Conservation (phyloP, 2,113 vertebrate species). For the Megaceryle torquata region DNA sequence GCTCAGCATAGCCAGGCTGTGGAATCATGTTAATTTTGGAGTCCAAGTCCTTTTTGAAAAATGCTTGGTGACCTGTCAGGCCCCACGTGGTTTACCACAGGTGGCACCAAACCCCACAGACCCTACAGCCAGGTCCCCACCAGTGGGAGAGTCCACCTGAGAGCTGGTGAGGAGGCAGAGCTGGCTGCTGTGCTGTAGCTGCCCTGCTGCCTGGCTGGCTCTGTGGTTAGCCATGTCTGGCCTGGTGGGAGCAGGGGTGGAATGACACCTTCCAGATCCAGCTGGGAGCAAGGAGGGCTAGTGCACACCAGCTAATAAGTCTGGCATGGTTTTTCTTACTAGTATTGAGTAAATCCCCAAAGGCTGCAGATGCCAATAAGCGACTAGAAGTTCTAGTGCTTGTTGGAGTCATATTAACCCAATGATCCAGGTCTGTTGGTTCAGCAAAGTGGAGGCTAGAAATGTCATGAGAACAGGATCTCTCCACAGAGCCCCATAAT, state of each 20-base stretch:
- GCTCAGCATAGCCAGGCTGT: not conserved
- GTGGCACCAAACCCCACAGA: not conserved
- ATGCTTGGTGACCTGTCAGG: not conserved
- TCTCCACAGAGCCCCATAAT: not conserved
- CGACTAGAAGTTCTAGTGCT: not conserved
- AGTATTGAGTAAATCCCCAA: not conserved
- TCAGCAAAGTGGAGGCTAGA: conserved; percentile 1
- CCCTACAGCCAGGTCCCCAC: not conserved
- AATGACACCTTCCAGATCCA: not conserved
- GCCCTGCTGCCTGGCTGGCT: not conserved
- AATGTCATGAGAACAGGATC: not conserved
- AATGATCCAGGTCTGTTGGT: not conserved
- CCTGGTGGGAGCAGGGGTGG: not conserved
- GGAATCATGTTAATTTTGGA: not conserved
- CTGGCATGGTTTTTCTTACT: not conserved
- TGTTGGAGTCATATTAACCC: not conserved
- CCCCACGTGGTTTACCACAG: not conserved
- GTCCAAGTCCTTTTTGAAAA: not conserved
- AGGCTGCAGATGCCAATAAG: not conserved
- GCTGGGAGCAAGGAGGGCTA: not conserved
- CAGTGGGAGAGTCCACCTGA: not conserved
- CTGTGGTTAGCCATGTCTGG: not conserved
- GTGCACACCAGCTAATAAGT: not conserved
- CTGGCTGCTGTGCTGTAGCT: not conserved
- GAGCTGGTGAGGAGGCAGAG: not conserved